phyloP scores from a whole-genome alignment of 2,113 vertebrate genomes.

The Trochalopteron elliotii region DNA sequence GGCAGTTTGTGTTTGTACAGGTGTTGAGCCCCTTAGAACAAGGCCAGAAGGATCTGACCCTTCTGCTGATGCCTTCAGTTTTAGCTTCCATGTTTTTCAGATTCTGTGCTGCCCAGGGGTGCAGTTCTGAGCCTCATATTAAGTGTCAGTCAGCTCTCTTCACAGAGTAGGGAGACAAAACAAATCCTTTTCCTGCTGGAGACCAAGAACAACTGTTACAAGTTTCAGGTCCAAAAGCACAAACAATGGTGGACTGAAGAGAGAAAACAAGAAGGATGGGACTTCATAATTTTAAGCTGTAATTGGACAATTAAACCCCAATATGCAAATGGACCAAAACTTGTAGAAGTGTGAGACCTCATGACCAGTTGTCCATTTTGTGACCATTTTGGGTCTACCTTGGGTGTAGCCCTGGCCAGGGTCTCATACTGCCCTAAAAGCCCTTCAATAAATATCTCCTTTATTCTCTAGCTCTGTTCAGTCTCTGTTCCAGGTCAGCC shows the following conservation, averaged over 20 bases:
- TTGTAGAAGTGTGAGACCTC: neutral
- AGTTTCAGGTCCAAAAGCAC: neutral
- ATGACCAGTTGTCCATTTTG: accelerated
- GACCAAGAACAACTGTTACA: neutral
- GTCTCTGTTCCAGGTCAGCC: neutral
- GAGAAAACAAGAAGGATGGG: neutral
- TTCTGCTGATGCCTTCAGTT: neutral
- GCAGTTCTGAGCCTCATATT: neutral
- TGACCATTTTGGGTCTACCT: neutral
- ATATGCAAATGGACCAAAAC: neutral
- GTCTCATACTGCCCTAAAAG: neutral
- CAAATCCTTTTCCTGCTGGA: neutral
- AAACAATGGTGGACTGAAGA: neutral
- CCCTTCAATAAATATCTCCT: neutral
- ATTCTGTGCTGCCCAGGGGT: neutral
- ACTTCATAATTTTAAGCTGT: neutral
- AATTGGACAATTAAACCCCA: neutral
- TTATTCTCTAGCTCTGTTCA: neutral
- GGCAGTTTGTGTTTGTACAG: neutral
- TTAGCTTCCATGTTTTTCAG: neutral
- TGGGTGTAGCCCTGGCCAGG: neutral
- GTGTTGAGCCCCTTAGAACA: neutral
- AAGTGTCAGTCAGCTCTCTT: neutral
- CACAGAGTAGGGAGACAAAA: neutral
- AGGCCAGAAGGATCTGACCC: neutral